Evolutionary conservation across 2,888 invertebrate species (phyloP), one percentile per base, ranked within the genome.

Genomic region (Thera obeliscata): DNA sequence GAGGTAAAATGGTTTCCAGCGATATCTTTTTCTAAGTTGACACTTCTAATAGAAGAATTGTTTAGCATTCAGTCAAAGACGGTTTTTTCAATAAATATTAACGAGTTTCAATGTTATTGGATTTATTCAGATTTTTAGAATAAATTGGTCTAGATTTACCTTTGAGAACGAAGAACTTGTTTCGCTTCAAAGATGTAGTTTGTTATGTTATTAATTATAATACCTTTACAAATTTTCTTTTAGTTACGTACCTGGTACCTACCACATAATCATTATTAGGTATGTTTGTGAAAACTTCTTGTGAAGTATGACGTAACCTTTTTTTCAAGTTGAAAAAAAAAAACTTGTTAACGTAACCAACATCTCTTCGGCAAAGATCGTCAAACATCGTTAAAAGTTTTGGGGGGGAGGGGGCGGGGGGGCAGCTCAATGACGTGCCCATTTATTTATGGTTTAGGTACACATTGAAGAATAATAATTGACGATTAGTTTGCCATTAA

Each of bases 51-150:
- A 71, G 74, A 74, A 77, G 74, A 78, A 82, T 83, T 82, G 83
- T 81, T 82, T 81, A 82, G 74, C 79, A 83, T 83, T 81, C 83
- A 74, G 77, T 74, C 61, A 66, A 57, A 75, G 76, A 73, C 68
- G 59, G 75, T 83, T 81, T 83, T 76, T 85, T 82, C 82, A 81
- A 85, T 85, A 84, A 82, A 85, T 85, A 85, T 84, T 84, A 84
- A 85, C 83, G 82, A 84, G 80, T 69, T 59, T 75, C 62, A 66
- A 78, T 80, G 78, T 76, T 78, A 72, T 73, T 74, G 77, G 61
- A 61, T 54, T 73, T 74, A 56, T 74, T 56, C 66, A 54, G 54
- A 56, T 63, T 61, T 61, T 60, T n/a, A 41, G 56, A 65, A 56
- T 56, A 65, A 59, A 36, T 55, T 54, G 36, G 11, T n/a, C 33